These are phyloP conservation scores for Xyliphius kryptos DNA, from an alignment of 2,113 vertebrate genomes.

Conservation along the genomic window DNA sequence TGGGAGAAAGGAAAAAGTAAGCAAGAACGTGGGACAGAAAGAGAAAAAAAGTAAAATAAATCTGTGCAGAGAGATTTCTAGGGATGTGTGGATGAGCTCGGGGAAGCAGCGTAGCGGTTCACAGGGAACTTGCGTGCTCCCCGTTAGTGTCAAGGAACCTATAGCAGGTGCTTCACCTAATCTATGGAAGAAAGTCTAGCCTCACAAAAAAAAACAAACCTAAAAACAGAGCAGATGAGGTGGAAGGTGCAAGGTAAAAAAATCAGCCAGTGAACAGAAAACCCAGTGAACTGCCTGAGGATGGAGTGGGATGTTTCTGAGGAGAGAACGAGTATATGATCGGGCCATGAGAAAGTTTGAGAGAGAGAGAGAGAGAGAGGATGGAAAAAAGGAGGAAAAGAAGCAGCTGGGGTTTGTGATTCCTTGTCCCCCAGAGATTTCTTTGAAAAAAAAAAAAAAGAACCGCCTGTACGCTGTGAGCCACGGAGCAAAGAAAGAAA, in stretches of 20 bases:
- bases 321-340: too few species aligned
- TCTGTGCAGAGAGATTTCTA: slow-evolving; percentile 37
- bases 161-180: too few species aligned
- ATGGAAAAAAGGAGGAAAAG: slow-evolving; percentile 17
- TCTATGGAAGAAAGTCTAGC: too few species aligned
- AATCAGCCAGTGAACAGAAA: slow-evolving; percentile 8
- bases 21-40: slow-evolving; percentile 31
- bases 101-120: slow-evolving; percentile 36
- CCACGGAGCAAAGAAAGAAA: slow-evolving; percentile 21
- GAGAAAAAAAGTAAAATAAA: slow-evolving; percentile 53
- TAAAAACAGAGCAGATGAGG: slow-evolving; percentile 36
- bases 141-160: slow-evolving; percentile 61
- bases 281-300: slow-evolving; percentile 21
- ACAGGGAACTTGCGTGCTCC: slow-evolving; percentile 42
- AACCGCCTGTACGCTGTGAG: slow-evolving; percentile 21
- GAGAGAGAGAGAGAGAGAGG: slow-evolving; percentile 15
- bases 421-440: slow-evolving; percentile 32
- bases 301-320: slow-evolving; percentile 15
- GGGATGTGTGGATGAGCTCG: slow-evolving; percentile 37
- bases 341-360: too few species aligned
- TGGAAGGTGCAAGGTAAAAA: slow-evolving; percentile 10
- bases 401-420: slow-evolving; percentile 39
- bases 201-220: too few species aligned
- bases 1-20: too few species aligned
- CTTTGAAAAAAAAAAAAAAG: slow-evolving; percentile 32